Conservation (phyloP, 2,113 vertebrate genomes). For the Choloepus hoffmanni region DNA sequence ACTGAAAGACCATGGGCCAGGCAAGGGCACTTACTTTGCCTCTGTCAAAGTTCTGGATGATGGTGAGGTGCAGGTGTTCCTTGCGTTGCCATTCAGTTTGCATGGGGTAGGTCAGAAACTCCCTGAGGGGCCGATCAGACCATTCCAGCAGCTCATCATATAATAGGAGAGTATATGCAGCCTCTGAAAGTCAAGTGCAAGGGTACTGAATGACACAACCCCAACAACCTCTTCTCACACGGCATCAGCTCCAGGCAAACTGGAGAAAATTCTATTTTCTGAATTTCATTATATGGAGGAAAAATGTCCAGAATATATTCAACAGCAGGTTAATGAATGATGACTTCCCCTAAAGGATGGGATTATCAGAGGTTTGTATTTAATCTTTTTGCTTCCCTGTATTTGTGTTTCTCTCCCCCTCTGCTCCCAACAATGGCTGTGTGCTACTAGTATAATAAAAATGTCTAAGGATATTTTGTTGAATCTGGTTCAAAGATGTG, state of each 20-base stretch:
- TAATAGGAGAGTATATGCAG: conserved; percentile 95
- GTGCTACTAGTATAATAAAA: neutral
- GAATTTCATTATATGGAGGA: neutral
- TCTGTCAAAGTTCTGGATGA: conserved; percentile 98
- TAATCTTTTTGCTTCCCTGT: neutral
- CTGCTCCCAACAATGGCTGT: too few relatives aligned
- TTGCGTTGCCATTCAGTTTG: conserved; percentile 99
- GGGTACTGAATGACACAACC: neutral
- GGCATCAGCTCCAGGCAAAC: neutral
- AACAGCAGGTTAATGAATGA: neutral
- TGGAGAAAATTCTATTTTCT: neutral
- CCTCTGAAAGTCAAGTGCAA: conserved; percentile 88
- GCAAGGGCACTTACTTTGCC: conserved; percentile 86
- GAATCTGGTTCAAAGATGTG: neutral
- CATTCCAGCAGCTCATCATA: conserved; percentile 98
- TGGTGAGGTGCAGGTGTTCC: conserved; percentile 96
- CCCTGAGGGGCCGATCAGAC: conserved; percentile 96
- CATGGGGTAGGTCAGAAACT: conserved; percentile 98
- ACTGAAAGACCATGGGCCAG: fast-evolving
- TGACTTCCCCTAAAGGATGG: too few relatives aligned
- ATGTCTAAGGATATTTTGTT: neutral
- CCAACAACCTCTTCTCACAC: neutral
- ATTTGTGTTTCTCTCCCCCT: neutral
- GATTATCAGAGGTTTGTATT: neutral
- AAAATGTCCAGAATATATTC: neutral